These are phyloP conservation scores for Stramonita haemastoma DNA, from an alignment of 2,888 invertebrate species.

Conservation along the genomic window DNA sequence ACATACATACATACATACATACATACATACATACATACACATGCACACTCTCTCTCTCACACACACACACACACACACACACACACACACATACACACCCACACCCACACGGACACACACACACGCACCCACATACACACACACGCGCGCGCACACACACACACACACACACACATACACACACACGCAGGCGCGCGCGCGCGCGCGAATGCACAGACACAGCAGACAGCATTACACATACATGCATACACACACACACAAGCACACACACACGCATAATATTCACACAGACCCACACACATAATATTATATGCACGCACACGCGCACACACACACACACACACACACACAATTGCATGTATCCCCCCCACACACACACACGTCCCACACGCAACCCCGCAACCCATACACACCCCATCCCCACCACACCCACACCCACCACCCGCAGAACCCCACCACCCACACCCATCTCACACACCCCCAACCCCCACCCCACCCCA, in stretches of 20 bases:
- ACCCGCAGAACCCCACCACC: not conserved
- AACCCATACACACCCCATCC: not conserved
- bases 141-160: not conserved
- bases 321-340: not conserved
- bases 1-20: not conserved
- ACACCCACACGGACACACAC: no score
- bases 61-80: no score
- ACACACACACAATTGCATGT: not conserved
- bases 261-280: not conserved
- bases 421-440: not conserved
- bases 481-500: not conserved
- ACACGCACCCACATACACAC: not conserved
- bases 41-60: no score
- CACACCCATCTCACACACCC: not conserved
- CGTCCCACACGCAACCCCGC: not conserved
- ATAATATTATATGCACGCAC: not conserved
- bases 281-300: not conserved
- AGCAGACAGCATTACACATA: not conserved
- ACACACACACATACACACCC: no score
- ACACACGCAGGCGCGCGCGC: not conserved
- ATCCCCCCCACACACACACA: not conserved
- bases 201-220: not conserved
- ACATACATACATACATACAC: not conserved
- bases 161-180: not conserved
- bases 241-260: not conserved